phyloP scores from a whole-genome alignment of 2,797 vertebrate species.

The Liparis tanakae region DNA sequence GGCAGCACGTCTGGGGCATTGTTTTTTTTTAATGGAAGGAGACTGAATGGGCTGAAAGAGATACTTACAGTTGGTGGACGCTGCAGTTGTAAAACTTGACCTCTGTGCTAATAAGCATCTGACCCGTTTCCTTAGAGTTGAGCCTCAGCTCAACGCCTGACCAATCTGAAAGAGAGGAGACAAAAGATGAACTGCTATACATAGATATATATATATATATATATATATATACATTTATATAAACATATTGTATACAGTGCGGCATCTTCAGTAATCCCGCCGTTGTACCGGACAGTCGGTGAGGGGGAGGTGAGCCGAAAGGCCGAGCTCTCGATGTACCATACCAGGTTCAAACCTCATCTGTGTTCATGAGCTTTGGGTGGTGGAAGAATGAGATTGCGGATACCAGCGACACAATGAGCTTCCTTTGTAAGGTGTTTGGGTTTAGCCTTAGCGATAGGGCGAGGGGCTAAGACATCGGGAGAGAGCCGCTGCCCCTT shows the following conservation, averaged over 20 bases:
- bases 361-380: background rate
- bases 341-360: background rate
- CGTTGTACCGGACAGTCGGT: background rate
- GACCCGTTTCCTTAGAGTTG: constrained; percentile 93
- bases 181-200: background rate
- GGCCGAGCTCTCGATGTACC: background rate
- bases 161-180: constrained; percentile 87
- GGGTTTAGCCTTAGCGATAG: background rate
- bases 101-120: constrained; percentile 96
- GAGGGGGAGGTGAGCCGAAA: background rate
- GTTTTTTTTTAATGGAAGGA: constrained; percentile 19
- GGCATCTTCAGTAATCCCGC: background rate
- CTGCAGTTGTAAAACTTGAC: constrained; percentile 99
- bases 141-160: constrained; percentile 93
- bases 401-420: background rate
- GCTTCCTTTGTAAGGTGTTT: background rate
- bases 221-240: background rate
- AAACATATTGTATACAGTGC: background rate
- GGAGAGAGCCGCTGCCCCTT: background rate
- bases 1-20: constrained; percentile 3
- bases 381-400: background rate
- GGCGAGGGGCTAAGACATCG: background rate
- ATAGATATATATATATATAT: too few relatives aligned
- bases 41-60: constrained; percentile 29
- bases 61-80: constrained; percentile 95